These are phyloP conservation scores for Odontomachus brunneus DNA, from an alignment of 1,140 invertebrate genomes.

Conservation along the genomic window DNA sequence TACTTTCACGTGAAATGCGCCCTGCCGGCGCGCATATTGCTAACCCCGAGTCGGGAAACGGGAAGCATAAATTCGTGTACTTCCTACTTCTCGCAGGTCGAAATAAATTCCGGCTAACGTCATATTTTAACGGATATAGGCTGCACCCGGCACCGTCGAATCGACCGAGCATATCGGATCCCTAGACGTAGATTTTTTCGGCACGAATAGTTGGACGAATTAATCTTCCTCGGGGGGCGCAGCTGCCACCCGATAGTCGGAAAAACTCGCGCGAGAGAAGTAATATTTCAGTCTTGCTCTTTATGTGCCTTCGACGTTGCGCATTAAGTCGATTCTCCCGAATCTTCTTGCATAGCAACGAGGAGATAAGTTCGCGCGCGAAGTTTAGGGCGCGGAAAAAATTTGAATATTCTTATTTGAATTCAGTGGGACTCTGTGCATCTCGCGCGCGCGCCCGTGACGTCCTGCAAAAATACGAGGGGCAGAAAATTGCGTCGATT, in stretches of 20 bases:
- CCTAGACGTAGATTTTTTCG: conserved; percentile 25
- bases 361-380: conserved; percentile 12
- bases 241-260: conserved; percentile 17
- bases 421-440: conserved; percentile 1
- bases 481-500: conserved; percentile 10
- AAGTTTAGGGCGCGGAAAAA: background rate
- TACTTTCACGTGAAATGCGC: background rate
- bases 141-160: background rate
- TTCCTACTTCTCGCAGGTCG: background rate
- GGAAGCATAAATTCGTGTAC: conserved; percentile 27
- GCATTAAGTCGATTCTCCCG: conserved; percentile 8
- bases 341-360: background rate
- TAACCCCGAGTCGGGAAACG: background rate
- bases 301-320: conserved; percentile 15
- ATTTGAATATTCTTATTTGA: conserved; percentile 29
- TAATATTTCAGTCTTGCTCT: conserved; percentile 45
- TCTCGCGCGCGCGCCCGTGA: background rate
- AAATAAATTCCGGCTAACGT: conserved; percentile 27
- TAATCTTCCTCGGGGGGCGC: conserved; percentile 28
- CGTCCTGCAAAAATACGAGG: background rate
- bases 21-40: background rate
- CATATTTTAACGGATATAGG: conserved; percentile 40
- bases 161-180: background rate
- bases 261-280: conserved; percentile 37
- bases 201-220: conserved; percentile 22